Evolutionary conservation across 2,888 invertebrate species (phyloP).

Genomic region (Idaea straminata): DNA sequence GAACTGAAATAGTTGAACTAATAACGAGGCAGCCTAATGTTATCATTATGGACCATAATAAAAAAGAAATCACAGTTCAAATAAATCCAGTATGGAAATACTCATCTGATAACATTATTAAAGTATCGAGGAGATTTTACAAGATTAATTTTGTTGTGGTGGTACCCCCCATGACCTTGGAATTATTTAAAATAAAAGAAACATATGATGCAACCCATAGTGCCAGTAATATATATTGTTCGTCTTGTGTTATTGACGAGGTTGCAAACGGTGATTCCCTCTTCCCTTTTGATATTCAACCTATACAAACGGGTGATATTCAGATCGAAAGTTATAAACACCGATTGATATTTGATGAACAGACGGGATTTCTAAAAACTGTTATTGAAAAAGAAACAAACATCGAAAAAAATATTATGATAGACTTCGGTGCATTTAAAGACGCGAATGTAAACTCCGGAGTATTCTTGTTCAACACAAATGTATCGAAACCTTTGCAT

Average conservation of each 20-base stretch:
- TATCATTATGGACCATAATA: conserved; percentile 84
- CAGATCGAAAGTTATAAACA: conserved; percentile 90
- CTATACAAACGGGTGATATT: conserved; percentile 87
- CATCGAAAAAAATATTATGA: conserved; percentile 45
- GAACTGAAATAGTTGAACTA: conserved; percentile 88
- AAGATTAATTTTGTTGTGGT: conserved; percentile 87
- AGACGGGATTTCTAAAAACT: conserved; percentile 88
- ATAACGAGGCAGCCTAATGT: conserved; percentile 85
- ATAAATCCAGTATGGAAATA: conserved; percentile 68
- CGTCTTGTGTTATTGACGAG: conserved; percentile 49
- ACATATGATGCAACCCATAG: conserved; percentile 53
- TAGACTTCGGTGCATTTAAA: conserved; percentile 92
- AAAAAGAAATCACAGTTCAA: conserved; percentile 72
- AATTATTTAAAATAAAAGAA: conserved; percentile 81
- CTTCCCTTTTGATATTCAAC: conserved; percentile 76
- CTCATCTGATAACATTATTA: conserved; percentile 47
- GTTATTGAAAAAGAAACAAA: conserved; percentile 81
- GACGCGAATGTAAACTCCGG: conserved; percentile 94
- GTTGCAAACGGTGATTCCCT: conserved; percentile 24
- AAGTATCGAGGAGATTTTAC: conserved; percentile 70
- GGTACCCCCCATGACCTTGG: conserved; percentile 87
- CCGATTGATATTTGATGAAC: conserved; percentile 89
- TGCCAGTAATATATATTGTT: conserved; percentile 59
- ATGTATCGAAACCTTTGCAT: conserved; percentile 88
- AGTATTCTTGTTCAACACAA: conserved; percentile 96